Base-by-base conservation (phyloP, 2,797 vertebrate genomes). In the Paramormyrops hopkinsi region DNA sequence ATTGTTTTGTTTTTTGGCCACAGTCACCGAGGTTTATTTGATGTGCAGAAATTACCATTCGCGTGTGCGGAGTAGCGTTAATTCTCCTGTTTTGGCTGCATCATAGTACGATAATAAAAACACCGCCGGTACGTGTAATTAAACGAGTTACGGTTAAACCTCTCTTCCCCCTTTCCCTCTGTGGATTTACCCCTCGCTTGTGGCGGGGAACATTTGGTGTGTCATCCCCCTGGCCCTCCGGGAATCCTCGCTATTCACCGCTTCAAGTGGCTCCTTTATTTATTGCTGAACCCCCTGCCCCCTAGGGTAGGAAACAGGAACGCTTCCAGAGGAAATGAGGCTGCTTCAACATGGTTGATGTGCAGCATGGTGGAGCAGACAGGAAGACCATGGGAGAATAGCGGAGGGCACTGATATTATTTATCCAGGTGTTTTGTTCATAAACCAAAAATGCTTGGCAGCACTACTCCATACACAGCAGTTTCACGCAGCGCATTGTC, bases 101-200 rank as follows among this genome's bases (percentile, higher is more conserved):
- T 6, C 56, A 5, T 84, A 86, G 9, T 41, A 17, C 4, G 14
- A 51, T 37, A 22, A 88, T 90, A 53, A 86, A 86, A 86, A 11
- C 54, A 54, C 59, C 12, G 37, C 12, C 7, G 12, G 79, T 53
- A 76, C 59, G 29, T 90, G 22, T 86, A 86, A 86, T 88, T 88
- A 90, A 62, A 88, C 46, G 41, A 76, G 54, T 76, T 62, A 29
- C 17, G 2, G 0, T 82, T 62, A 88, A 85, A 87, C 85, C 48
- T 29, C 59, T 59, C 56, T 69, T 19, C 33, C 65, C 14, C 53
- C 9, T 86, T 56, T 48, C 54, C 59, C 83, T 2, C 48, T 5
- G 65, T 7, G 8, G 17, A 37, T 86, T 88, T 88, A 56, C 93
- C 93, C 53, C 44, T 53, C 11, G 12, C 22, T 51, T 41, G 19